Evolutionary conservation across 2,113 vertebrate genomes (phyloP), one percentile per base, ranked within the genome.

Genomic region (Pseudolaguvia tuberculata): DNA sequence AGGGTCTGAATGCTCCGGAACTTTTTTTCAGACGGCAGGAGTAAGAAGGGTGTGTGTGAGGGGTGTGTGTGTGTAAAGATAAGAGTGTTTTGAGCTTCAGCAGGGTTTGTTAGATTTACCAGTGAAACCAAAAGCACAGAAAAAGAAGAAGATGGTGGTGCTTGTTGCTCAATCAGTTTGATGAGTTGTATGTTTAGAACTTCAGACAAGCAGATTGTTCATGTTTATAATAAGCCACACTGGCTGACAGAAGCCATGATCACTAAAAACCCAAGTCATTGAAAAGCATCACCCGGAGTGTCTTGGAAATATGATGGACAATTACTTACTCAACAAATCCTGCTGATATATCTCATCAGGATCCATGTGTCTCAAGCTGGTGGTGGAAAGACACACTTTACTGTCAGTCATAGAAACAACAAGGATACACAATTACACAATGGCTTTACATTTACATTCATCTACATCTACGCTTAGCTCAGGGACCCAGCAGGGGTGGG

Each of bases 261-360:
- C 79, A 55, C 62, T 73, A 79, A 84, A 78, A 66, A 75, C 81
- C 70, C 82, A 71, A 66, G 80, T 78, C 70, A 77, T 58, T 1
- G 7, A 29, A 52, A 55, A 45, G 56, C 61, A 66, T 81, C 73
- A 25, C 48, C 18, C 25, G 12, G 23, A 5, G 61, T 6, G 77
- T 58, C 76, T 76, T 47, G 13, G 61, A 69, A 57, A 78, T 81
- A 65, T 85, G 80, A 85, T 71, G 35, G 73, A 84, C 80, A 84
- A 71, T 72, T 78, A 81, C 82, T 86, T 88, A 85, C 85, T 85
- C 83, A 89, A 89, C 86, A 87, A 85, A 73, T 75, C 84, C 70
- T 13, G 74, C 80, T 88, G 86, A 84, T 62, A 72, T 83, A 72
- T 83, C 76, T 86, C 76, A 79, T 18, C 9, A 70, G 67, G 50